Evolutionary conservation across 2,113 vertebrate genomes (phyloP).

Genomic region (Stigmatopora nigra): DNA sequence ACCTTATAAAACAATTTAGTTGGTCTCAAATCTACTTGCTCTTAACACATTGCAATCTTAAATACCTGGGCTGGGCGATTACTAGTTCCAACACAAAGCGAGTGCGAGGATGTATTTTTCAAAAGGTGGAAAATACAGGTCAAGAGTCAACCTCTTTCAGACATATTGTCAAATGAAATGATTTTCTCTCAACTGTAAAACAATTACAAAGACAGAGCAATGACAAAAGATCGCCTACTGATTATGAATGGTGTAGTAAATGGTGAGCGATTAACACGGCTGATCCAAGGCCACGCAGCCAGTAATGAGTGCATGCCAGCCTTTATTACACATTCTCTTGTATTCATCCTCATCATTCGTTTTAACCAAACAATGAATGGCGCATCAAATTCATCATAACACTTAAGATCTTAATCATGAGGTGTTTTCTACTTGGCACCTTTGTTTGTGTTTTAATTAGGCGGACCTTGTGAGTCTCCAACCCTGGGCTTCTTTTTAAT

Average conservation of each 20-base stretch:
- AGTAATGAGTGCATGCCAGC: constrained; percentile 40
- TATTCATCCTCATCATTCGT: constrained; percentile 81
- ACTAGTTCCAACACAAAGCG: constrained; percentile 56
- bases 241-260: constrained; percentile 43
- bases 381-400: constrained; percentile 85
- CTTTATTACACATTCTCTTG: constrained; percentile 57
- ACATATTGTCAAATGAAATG: constrained; percentile 46
- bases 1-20: constrained; percentile 41
- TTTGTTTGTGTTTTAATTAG: constrained; percentile 99
- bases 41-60: not conserved
- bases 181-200: constrained; percentile 29
- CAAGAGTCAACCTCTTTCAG: constrained; percentile 29
- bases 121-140: constrained; percentile 4
- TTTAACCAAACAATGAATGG: constrained; percentile 86
- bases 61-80: constrained; percentile 39
- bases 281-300: constrained; percentile 59
- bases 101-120: constrained; percentile 44
- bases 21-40: constrained; percentile 29
- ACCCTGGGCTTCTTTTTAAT: constrained; percentile 87
- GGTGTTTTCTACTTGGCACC: constrained; percentile 79
- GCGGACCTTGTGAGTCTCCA: constrained; percentile 83
- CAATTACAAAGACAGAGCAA: constrained; percentile 37
- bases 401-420: constrained; percentile 90
- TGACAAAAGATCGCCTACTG: constrained; percentile 35
- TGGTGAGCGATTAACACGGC: constrained; percentile 32